Conservation (phyloP, 2,797 vertebrate genomes). For the Orientallactaga sibirica region DNA sequence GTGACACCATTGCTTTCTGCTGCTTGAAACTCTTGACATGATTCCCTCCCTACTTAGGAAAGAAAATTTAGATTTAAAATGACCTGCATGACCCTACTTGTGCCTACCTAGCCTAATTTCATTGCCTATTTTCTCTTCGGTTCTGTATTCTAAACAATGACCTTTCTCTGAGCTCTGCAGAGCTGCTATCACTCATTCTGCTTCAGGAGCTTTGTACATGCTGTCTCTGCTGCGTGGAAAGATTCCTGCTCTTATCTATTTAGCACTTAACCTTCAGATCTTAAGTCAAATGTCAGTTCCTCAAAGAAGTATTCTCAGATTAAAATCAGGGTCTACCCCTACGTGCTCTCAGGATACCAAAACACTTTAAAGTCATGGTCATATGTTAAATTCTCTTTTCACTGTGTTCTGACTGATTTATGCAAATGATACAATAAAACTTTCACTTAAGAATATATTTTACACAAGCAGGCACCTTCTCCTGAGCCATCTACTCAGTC, state of each 20-base stretch:
- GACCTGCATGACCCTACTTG: neutral
- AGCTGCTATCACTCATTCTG: slow-evolving; percentile 39
- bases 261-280: slow-evolving; percentile 46
- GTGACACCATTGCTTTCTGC: too few species aligned
- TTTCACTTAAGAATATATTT: neutral
- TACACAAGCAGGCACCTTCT: too few species aligned
- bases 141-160: neutral
- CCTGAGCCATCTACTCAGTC: too few species aligned
- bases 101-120: slow-evolving; percentile 13
- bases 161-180: neutral
- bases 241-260: slow-evolving; percentile 41
- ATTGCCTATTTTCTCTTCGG: neutral
- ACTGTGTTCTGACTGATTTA: neutral
- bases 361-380: neutral
- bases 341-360: slow-evolving; percentile 18
- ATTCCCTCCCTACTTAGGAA: neutral
- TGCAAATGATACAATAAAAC: slow-evolving; percentile 23
- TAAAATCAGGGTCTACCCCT: neutral
- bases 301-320: slow-evolving; percentile 2
- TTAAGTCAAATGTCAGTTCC: slow-evolving; percentile 33
- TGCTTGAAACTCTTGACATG: neutral
- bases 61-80: slow-evolving; percentile 42
- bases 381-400: slow-evolving; percentile 45
- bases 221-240: neutral
- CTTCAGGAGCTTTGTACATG: neutral